phyloP scores from a whole-genome alignment of 2,888 invertebrate species.

The Ophion ventricosus region DNA sequence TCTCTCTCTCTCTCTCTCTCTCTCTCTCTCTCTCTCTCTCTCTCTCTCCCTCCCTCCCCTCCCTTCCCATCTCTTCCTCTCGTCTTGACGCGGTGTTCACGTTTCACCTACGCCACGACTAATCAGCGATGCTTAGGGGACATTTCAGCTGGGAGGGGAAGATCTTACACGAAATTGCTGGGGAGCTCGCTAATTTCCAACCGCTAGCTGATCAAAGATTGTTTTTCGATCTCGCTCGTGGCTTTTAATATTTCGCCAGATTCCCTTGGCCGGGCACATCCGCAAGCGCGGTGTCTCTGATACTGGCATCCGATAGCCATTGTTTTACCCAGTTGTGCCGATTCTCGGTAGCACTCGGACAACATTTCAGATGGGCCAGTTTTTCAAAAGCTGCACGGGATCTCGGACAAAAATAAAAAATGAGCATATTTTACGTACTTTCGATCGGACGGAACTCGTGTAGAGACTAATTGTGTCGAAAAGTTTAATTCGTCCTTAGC shows the following conservation, averaged over 20 bases:
- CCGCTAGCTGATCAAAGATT: no score
- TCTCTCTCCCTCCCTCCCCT: neutral
- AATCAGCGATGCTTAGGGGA: neutral
- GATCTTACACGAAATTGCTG: neutral
- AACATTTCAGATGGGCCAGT: no score
- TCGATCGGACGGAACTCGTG: neutral
- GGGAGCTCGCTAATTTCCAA: neutral
- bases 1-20: no score
- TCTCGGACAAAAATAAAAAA: no score
- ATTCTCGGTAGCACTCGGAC: no score
- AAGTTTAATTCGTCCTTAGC: neutral
- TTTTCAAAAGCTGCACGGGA: no score
- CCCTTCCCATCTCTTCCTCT: neutral
- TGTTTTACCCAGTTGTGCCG: no score
- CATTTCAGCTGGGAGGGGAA: neutral
- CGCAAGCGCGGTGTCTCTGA: no score
- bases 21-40: neutral
- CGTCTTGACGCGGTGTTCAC: slow-evolving; percentile 4
- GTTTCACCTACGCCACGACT: slow-evolving; percentile 9
- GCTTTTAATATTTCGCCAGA: neutral
- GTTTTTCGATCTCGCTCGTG: neutral
- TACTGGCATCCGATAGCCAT: no score
- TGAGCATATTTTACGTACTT: no score
- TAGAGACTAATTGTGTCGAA: neutral
- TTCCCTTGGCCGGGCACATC: no score